Percentiles rank a stretch among this genome's conserved stretches.
Conservation (phyloP, 37 sponge, comb jelly and placozoan genomes). For the Halisarca cf. caerulea region DNA sequence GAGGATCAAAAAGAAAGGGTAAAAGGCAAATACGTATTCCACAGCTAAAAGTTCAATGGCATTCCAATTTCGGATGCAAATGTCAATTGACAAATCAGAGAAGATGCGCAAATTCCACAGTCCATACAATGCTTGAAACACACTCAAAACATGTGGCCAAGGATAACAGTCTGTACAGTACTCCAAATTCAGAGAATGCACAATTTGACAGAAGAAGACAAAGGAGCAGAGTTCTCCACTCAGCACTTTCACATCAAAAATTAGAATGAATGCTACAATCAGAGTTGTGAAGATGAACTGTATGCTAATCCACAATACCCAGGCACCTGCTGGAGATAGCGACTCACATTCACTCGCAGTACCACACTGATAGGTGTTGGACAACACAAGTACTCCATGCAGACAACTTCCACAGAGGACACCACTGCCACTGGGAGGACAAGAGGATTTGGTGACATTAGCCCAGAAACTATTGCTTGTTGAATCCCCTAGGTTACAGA, state of each 20-base stretch:
- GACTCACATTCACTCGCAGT: background rate
- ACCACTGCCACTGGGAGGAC: background rate
- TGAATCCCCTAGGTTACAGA: too few relatives aligned
- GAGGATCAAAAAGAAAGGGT: slow-evolving; percentile 33
- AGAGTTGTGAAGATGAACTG: background rate
- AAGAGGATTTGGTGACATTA: too few relatives aligned
- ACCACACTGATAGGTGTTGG: background rate
- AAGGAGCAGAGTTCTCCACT: background rate
- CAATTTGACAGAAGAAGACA: slow-evolving; percentile 6
- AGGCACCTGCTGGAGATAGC: background rate
- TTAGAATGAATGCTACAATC: background rate
- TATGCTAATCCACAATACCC: background rate
- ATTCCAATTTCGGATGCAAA: slow-evolving; percentile 39
- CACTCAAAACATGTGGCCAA: background rate
- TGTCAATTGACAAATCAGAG: background rate
- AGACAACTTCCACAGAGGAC: background rate
- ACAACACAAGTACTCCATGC: background rate
- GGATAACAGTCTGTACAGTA: background rate
- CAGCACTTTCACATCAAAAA: background rate
- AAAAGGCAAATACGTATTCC: slow-evolving; percentile 51
- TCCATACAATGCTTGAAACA: background rate
- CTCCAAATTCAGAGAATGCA: background rate
- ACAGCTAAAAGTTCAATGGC: slow-evolving; percentile 23
- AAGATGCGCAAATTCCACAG: background rate
- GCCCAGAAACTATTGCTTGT: too few relatives aligned